Conservation (phyloP, 2,113 vertebrate genomes). For the Antennarius striatus region DNA sequence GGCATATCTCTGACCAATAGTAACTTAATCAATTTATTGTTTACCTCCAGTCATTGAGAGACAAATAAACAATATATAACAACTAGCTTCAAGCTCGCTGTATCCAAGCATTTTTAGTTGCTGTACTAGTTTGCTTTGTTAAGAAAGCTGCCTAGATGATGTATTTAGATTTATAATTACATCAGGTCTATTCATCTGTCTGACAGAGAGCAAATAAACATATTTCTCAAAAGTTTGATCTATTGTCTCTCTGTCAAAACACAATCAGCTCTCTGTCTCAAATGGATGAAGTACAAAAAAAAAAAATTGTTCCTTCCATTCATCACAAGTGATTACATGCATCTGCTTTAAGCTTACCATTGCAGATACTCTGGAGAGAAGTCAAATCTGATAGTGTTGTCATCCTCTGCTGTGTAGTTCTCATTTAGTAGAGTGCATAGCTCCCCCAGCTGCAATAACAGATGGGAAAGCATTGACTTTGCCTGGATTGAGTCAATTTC, state of each 20-base stretch:
- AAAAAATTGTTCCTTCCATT: background rate
- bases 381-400: constrained; percentile 92
- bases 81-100: too few relatives aligned
- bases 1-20: too few relatives aligned
- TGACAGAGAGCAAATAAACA: background rate
- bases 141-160: too few relatives aligned
- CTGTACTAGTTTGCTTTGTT: too few relatives aligned
- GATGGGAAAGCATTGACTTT: constrained; percentile 1
- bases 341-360: constrained; percentile 81
- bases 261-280: too few relatives aligned
- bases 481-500: background rate
- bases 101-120: too few relatives aligned
- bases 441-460: constrained; percentile 84
- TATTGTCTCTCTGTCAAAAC: too few relatives aligned
- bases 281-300: background rate
- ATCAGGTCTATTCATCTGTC: background rate
- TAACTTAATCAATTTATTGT: too few relatives aligned
- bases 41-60: too few relatives aligned
- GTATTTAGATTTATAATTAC: too few relatives aligned
- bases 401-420: constrained; percentile 94
- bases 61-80: too few relatives aligned
- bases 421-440: constrained; percentile 91
- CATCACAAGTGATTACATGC: background rate
- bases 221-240: too few relatives aligned
- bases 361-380: constrained; percentile 91